Evolutionary conservation across 2,113 vertebrate species (phyloP).

Genomic region (Astatoreochromis straeleni): DNA sequence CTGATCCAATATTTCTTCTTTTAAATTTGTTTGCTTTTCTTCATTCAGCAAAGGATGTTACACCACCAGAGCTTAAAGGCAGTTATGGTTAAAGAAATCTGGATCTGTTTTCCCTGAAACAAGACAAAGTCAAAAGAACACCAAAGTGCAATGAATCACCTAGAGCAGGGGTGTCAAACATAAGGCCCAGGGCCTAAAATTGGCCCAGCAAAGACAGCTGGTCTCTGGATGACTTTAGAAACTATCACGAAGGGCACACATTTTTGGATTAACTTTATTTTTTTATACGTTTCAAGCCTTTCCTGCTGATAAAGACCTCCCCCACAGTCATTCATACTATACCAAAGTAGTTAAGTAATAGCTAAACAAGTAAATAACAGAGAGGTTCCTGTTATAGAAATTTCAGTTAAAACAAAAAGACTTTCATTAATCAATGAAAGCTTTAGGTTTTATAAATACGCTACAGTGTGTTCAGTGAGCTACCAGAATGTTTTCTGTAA

Average conservation of each 20-base stretch:
- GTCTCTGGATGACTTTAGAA: not conserved
- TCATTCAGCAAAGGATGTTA: not conserved
- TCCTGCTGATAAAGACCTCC: not conserved
- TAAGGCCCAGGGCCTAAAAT: not conserved
- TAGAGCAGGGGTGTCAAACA: not conserved
- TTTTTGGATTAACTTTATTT: not conserved
- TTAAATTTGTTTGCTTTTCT: not conserved
- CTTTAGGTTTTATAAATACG: not conserved
- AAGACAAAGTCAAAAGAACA: not conserved
- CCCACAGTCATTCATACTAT: not conserved
- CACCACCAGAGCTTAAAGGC: not conserved
- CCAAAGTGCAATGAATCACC: not conserved
- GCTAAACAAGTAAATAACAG: not conserved
- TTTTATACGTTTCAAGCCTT: not conserved
- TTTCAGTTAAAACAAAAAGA: not conserved
- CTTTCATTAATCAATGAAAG: not conserved
- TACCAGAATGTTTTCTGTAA: not conserved
- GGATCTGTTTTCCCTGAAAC: not conserved
- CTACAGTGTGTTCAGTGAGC: not conserved
- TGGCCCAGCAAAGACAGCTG: not conserved
- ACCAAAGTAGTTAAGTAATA: not conserved
- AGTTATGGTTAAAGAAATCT: not conserved
- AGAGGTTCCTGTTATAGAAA: not conserved
- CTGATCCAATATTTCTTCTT: not conserved
- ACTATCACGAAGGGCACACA: fast-evolving